phyloP scores from a whole-genome alignment of 1,140 invertebrate genomes.

The Papilio polyxenes region DNA sequence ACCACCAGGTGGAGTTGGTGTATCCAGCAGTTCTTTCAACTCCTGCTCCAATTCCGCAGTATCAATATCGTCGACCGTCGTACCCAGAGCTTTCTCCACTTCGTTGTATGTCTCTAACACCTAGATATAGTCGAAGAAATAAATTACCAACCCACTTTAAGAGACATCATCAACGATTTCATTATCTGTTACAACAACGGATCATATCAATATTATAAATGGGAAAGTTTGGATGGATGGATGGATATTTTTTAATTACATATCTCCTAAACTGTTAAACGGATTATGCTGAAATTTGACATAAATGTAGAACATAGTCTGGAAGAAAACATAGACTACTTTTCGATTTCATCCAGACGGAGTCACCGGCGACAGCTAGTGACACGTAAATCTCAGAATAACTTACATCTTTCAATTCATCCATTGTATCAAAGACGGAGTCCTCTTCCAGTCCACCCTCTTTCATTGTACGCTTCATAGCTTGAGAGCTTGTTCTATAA shows the following conservation, averaged over 20 bases:
- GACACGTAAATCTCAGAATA: too few species aligned
- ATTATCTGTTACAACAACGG: too few species aligned
- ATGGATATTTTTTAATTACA: too few species aligned
- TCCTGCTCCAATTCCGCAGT: slow-evolving; percentile 64
- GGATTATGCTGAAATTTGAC: too few species aligned
- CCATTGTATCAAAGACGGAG: slow-evolving; percentile 73
- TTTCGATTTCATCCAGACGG: too few species aligned
- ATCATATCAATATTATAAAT: too few species aligned
- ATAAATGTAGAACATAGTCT: too few species aligned
- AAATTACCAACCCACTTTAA: slow-evolving; percentile 12
- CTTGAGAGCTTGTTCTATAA: slow-evolving; percentile 68
- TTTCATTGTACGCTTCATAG: slow-evolving; percentile 70
- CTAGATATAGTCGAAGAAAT: slow-evolving; percentile 42
- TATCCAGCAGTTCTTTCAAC: slow-evolving; percentile 58
- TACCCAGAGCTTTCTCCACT: slow-evolving; percentile 61
- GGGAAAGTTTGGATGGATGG: too few species aligned
- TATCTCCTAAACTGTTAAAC: too few species aligned
- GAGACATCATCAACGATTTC: too few species aligned
- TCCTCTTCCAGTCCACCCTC: slow-evolving; percentile 68
- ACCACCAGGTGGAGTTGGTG: slow-evolving; percentile 44
- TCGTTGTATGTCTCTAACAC: slow-evolving; percentile 69
- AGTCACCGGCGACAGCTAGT: too few species aligned
- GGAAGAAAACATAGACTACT: too few species aligned
- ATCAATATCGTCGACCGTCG: slow-evolving; percentile 59
- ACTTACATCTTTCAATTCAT: slow-evolving; percentile 73